Evolutionary conservation across 2,797 vertebrate species (phyloP), one percentile per base, ranked within the genome.

Genomic region (Muraenolepis orangiensis): DNA sequence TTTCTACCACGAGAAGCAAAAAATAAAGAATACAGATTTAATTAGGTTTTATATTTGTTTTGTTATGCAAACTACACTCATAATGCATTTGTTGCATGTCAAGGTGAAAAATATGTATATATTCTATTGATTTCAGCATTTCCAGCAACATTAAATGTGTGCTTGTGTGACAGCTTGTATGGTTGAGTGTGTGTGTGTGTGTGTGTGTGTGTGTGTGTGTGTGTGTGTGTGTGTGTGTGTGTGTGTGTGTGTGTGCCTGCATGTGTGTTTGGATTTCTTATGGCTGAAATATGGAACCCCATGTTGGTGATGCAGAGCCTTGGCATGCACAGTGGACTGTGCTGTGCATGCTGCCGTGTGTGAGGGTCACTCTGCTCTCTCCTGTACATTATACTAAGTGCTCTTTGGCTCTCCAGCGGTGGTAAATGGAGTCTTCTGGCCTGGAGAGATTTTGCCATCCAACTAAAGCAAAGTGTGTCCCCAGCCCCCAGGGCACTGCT

Each of bases 341-440:
- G 74, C 51, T 71, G 78, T 71, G 11, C 74, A 30, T 61, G 46
- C 30, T 57, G 20, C 40, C 26, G 76, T 57, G 79, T 7, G 73
- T 67, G 70, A 78, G 81, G 78, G 87, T 85, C 84, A 88, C 78
- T 88, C 84, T 88, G 84, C 88, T 88, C 88, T 88, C 83, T 89
- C 82, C 80, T 70, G 83, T 90, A 91, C 91, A 94, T 94, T 94
- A 94, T 89, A 90, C 88, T 92, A 93, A 94, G 94, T 93, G 93
- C 92, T 93, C 84, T 87, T 90, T 84, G 79, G 87, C 86, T 91
- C 89, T 91, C 80, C 89, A 85, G 89, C 83, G 85, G 84, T 85
- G 87, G 73, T 87, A 92, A 93, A 92, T 91, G 84, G 91, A 90
- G 84, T 90, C 86, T 88, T 82, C 46, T 82, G 77, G 87, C 90